Conservation (phyloP, 1,140 invertebrate species). For the Chelonus insularis region DNA sequence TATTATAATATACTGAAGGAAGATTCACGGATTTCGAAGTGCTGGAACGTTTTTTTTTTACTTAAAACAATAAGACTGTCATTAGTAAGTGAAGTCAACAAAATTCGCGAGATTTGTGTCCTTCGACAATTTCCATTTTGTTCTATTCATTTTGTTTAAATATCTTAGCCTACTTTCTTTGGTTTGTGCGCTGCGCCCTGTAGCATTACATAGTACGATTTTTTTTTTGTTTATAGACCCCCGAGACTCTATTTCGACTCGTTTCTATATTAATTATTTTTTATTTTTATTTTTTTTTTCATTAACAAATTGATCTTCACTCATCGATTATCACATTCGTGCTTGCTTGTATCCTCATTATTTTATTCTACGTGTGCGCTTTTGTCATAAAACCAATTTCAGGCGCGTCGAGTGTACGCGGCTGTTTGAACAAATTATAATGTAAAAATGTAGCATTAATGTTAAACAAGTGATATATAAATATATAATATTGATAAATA, state of each 20-base stretch:
- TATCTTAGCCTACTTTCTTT: slow-evolving; percentile 1
- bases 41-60: neutral
- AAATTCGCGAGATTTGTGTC: slow-evolving; percentile 6
- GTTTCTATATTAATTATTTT: neutral
- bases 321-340: slow-evolving; percentile 24
- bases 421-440: too few relatives aligned
- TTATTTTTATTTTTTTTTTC: neutral
- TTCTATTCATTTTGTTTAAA: neutral
- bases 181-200: slow-evolving; percentile 4
- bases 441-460: too few relatives aligned
- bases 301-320: slow-evolving; percentile 17
- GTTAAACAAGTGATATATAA: too few relatives aligned
- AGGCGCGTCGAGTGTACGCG: slow-evolving; percentile 13
- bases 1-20: neutral
- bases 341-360: slow-evolving; percentile 6
- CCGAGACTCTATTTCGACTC: too few relatives aligned
- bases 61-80: neutral
- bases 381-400: neutral
- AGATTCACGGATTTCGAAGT: neutral
- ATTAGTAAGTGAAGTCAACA: neutral
- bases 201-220: neutral
- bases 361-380: slow-evolving; percentile 20
- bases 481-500: neutral
- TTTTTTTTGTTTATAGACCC: neutral
- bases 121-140: neutral